Evolutionary conservation across 1,140 invertebrate species (phyloP).

Genomic region (Ruditapes philippinarum): DNA sequence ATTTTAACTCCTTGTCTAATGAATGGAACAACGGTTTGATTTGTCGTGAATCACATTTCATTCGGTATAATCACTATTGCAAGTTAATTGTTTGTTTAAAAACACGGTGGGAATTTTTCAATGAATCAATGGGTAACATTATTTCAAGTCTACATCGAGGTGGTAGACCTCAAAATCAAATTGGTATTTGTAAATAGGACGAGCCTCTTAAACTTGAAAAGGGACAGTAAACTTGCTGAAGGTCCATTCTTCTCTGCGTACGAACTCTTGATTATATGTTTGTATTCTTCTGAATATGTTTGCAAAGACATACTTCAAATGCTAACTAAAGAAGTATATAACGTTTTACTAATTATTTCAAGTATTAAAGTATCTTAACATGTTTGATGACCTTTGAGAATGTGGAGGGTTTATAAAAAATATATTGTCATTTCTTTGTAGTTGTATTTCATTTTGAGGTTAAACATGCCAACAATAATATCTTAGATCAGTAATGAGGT

Average conservation of each 20-base stretch:
- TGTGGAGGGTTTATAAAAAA: no score
- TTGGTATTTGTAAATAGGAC: background rate
- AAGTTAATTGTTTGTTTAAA: background rate
- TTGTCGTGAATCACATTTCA: conserved; percentile 17
- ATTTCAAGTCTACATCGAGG: background rate
- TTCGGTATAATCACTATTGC: background rate
- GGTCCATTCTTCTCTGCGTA: background rate
- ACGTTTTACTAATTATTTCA: no score
- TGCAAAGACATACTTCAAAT: background rate
- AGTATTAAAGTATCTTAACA: no score
- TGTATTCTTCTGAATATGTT: background rate
- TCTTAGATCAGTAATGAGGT: no score
- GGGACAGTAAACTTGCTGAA: background rate
- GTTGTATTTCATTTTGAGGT: no score
- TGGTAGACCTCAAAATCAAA: conserved; percentile 28
- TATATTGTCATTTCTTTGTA: no score
- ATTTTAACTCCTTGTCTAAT: background rate
- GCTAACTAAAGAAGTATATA: no score
- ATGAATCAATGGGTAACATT: conserved; percentile 30
- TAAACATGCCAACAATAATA: no score
- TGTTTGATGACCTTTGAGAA: no score
- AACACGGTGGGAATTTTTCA: conserved; percentile 26
- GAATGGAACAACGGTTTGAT: conserved; percentile 49
- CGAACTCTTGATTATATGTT: background rate
- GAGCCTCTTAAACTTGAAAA: background rate